Conservation (phyloP, 2,797 vertebrate genomes). For the Holocentrus rufus region DNA sequence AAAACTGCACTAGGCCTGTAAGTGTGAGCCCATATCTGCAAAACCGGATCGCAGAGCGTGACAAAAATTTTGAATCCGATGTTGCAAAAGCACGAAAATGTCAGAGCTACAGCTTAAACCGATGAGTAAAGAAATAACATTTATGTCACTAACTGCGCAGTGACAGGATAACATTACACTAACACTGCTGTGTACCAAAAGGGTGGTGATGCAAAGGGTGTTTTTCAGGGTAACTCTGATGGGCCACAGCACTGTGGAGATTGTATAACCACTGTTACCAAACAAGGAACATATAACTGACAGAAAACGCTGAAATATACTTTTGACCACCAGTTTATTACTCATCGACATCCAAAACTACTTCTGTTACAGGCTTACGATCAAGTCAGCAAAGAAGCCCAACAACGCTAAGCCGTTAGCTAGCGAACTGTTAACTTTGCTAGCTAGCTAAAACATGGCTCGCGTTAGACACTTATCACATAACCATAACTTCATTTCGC, state of each 20-base stretch:
- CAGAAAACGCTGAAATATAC: fast-evolving
- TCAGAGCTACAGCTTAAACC: not conserved
- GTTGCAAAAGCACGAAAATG: not conserved
- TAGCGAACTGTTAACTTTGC: conserved; percentile 38
- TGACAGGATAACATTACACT: not conserved
- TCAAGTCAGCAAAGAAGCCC: conserved; percentile 25
- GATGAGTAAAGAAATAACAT: not conserved
- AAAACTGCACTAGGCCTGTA: not conserved
- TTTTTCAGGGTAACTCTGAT: not conserved
- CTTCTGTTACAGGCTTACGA: not conserved
- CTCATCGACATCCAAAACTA: not conserved
- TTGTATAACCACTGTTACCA: not conserved
- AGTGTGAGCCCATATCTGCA: not conserved
- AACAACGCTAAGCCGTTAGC: conserved; percentile 60
- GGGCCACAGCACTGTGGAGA: not conserved
- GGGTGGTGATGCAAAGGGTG: not conserved
- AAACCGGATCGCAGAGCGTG: not conserved
- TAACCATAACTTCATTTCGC: not conserved
- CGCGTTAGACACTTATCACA: not conserved
- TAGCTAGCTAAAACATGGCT: conserved; percentile 21
- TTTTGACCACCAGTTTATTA: fast-evolving
- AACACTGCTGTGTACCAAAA: not conserved
- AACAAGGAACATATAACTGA: not conserved
- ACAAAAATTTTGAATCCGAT: not conserved
- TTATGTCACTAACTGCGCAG: not conserved